Evolutionary conservation across 2,113 vertebrate species (phyloP), one percentile per base, ranked within the genome.

Genomic region (Arenaria interpres): DNA sequence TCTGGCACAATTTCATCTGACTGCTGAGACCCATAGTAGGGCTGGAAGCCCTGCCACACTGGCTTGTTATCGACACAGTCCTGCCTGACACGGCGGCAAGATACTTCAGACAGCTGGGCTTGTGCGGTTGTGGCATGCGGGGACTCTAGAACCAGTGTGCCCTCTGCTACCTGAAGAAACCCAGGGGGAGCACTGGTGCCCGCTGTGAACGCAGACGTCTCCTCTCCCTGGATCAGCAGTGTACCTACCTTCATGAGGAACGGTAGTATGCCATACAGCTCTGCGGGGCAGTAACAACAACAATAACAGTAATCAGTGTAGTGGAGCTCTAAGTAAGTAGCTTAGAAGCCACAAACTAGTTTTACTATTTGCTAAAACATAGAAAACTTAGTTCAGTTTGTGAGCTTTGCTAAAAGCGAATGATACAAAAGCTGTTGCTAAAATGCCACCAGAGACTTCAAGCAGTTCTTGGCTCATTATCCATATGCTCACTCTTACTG

Each of bases 341-440:
- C 37, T 89, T 13, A 57, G 46, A 78, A 56, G 37, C 2, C 1
- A 37, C 46, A 69, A 59, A 39, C 14, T 56, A 27, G 23, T 78
- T 89, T 89, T 92, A 18, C 46, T 71, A 4, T 57, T 64, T 66
- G 14, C 43, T 74, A 59, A 64, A 80, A n/a, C 16, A 39, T 12
- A 35, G 74, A 83, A 80, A 14, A 75, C 14, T 90, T 71, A 16
- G 4, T 90, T 91, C 53, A 35, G 69, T 79, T 90, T 89, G 50
- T 90, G 69, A 79, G 41, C 46, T 95, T 95, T 94, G 66, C 68
- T 95, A 64, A 82, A 81, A 88, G 32, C 63, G 89, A 85, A 79
- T 66, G 2, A 68, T 85, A 91, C 7, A 35, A 79, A 88, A 75
- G 33, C 46, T 88, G 81, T 66, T 95, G 60, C 71, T 79, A 91